Conservation (phyloP, 2,113 vertebrate genomes). For the Callospermophilus lateralis region DNA sequence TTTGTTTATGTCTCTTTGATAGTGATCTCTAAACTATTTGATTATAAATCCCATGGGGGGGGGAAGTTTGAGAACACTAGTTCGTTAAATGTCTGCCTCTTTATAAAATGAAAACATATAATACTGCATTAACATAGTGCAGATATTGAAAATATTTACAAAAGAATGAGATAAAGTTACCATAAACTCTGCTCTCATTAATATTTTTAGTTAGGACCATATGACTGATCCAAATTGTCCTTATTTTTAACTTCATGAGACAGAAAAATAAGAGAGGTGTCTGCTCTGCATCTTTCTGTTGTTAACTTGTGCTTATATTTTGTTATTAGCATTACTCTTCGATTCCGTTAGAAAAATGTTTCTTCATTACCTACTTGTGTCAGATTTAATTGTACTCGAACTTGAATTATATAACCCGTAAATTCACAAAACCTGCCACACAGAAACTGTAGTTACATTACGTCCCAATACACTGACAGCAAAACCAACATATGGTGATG, state of each 20-base stretch:
- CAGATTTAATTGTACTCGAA: slow-evolving; percentile 33
- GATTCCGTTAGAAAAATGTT: slow-evolving; percentile 4
- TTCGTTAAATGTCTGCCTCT: neutral
- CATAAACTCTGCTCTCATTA: neutral
- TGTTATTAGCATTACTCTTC: neutral
- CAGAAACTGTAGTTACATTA: neutral
- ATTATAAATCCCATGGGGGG: neutral
- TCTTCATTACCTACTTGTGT: neutral
- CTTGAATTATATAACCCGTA: neutral
- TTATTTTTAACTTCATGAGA: slow-evolving; percentile 57
- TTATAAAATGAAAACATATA: slow-evolving; percentile 3
- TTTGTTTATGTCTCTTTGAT: neutral
- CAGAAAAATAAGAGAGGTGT: neutral
- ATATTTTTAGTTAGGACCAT: slow-evolving; percentile 45
- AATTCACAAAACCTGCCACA: neutral
- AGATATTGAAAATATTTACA: slow-evolving; percentile 15
- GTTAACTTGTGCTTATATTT: neutral
- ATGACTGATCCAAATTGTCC: neutral
- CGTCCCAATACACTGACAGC: neutral
- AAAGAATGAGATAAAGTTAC: slow-evolving; percentile 32
- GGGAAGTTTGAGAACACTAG: neutral
- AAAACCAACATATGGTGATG: neutral
- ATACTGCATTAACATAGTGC: neutral
- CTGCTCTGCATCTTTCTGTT: neutral
- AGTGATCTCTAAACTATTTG: neutral